Percentiles rank a stretch among this genome's conserved stretches.
These are phyloP conservation scores for Anoplophora glabripennis DNA, from an alignment of 1,140 invertebrate species.

Conservation along the genomic window DNA sequence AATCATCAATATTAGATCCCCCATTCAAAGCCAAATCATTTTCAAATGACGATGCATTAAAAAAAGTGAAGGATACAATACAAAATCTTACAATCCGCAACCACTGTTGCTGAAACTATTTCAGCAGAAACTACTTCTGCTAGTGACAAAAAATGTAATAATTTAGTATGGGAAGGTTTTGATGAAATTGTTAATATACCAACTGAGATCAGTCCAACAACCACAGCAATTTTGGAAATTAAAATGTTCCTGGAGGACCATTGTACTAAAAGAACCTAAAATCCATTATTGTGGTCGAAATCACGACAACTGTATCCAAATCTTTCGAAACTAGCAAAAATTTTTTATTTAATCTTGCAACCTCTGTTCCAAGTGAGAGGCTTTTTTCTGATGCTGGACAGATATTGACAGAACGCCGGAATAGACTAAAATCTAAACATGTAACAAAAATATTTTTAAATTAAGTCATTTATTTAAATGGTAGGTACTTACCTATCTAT, in stretches of 20 bases:
- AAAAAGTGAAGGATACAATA: not conserved
- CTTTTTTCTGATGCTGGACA: no score
- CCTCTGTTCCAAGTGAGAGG: no score
- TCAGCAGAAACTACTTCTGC: not conserved
- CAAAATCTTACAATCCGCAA: not conserved
- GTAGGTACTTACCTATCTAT: no score
- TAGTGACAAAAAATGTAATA: not conserved
- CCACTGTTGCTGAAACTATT: not conserved
- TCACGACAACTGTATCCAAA: not conserved
- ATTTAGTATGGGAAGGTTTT: not conserved
- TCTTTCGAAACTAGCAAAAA: not conserved
- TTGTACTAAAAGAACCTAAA: not conserved
- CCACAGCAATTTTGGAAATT: constrained; percentile 1
- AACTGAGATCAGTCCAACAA: not conserved
- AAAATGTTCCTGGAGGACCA: not conserved
- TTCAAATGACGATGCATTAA: not conserved
- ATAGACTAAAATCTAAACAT: no score
- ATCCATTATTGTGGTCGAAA: constrained; percentile 7
- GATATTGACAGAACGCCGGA: no score
- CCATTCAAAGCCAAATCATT: not conserved
- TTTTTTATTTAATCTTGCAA: no score
- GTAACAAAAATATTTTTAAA: no score
- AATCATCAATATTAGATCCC: constrained; percentile 2
- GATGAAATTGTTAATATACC: not conserved
- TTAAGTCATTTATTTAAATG: no score